Base-by-base conservation (phyloP, 2,797 vertebrate genomes). In the Ptychobarbus kaznakovi region DNA sequence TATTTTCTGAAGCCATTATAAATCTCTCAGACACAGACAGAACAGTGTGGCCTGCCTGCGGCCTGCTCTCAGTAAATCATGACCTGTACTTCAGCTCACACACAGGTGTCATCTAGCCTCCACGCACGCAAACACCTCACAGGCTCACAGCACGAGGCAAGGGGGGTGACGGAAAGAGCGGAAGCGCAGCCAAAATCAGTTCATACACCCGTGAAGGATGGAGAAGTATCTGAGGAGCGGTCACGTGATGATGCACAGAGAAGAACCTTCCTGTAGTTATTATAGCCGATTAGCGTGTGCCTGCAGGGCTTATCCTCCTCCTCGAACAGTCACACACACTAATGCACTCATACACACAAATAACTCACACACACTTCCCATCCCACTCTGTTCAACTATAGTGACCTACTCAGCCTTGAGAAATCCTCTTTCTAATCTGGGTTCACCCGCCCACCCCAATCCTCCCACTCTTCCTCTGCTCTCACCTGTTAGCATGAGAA, bases 381-480 rank as follows among this genome's bases (percentile, higher is more conserved):
- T 35, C 80, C 25, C 13, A 22, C 87, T 56, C 56, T 35, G 68
- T 51, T 80, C 86, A 73, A 90, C 88, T 89, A 90, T 80, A 81
- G n/a, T 94, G 91, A 93, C 92, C 92, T 91, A 86, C 86, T 88
- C 89, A 91, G 89, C 88, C 89, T 80, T 15, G 81, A 77, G 88
- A 94, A 94, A 95, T 94, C 94, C 94, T 78, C 90, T 87, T 70
- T 44, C 90, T 95, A 96, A 95, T 95, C 93, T 87, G 6, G 20
- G 65, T 28, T 72, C 73, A 49, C 83, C 69, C 65, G 3, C 65
- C 65, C 32, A 38, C 20, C 32, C 76, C 86, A 70, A 42, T 35
- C 18, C 13, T 88, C 83, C 56, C 9, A 15, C 11, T 75, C 58
- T 28, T 11, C 53, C 53, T n/a, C 86, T 85, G 87, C 87, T 65